Percentiles rank a stretch among this genome's conserved stretches.
Evolutionary conservation across 2,113 vertebrate species (phyloP).

Genomic region (Aythya baeri): DNA sequence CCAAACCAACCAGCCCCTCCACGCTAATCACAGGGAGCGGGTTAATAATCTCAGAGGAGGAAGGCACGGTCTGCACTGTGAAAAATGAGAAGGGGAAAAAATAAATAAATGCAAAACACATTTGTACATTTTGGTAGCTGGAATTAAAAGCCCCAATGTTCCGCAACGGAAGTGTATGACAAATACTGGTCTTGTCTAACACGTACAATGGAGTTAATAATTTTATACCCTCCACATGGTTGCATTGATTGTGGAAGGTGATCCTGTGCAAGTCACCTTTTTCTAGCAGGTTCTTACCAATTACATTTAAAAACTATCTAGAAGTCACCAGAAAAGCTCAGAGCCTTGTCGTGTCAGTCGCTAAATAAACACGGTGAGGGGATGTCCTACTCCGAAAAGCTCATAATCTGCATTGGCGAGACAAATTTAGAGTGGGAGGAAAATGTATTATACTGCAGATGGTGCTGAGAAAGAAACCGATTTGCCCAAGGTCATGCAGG

Average conservation of each 20-base stretch:
- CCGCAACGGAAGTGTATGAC: not conserved
- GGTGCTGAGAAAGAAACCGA: slow-evolving; percentile 55
- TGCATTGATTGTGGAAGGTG: not conserved
- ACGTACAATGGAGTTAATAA: not conserved
- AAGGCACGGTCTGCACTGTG: not conserved
- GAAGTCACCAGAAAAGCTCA: not conserved
- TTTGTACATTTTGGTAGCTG: not conserved
- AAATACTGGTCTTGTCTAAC: not conserved
- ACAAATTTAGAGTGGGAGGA: slow-evolving; percentile 62
- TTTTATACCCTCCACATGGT: not conserved
- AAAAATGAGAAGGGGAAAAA: not conserved
- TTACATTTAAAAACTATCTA: not conserved
- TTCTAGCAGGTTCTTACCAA: not conserved
- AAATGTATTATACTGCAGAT: slow-evolving; percentile 60
- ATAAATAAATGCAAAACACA: not conserved
- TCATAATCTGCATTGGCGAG: not conserved
- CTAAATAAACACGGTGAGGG: not conserved
- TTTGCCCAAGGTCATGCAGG: slow-evolving; percentile 68
- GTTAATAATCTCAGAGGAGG: not conserved
- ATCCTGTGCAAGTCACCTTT: not conserved
- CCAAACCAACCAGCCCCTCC: not conserved
- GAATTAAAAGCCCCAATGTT: not conserved
- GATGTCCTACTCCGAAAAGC: slow-evolving; percentile 21
- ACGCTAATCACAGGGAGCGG: not conserved
- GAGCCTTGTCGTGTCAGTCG: not conserved